Conservation (phyloP, 2,888 invertebrate genomes). For the Hyppa rectilinea region DNA sequence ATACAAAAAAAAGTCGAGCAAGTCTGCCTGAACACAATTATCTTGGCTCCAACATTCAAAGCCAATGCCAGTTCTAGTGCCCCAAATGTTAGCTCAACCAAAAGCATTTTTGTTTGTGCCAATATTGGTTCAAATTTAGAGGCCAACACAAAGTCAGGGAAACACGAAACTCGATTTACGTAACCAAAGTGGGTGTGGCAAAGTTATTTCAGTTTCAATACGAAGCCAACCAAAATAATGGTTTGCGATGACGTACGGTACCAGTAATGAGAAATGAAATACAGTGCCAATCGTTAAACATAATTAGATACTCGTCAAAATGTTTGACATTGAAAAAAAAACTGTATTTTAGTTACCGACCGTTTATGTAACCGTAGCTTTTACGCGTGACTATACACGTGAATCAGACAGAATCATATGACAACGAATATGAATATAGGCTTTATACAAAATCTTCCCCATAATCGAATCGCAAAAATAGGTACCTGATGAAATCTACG, state of each 20-base stretch:
- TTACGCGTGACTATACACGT: neutral
- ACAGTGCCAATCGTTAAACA: conserved; percentile 62
- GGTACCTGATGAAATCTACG: neutral
- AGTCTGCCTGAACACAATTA: neutral
- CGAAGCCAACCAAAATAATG: conserved; percentile 49
- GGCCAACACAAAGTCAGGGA: conserved; percentile 17
- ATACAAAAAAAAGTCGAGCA: conserved; percentile 1
- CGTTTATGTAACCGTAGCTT: conserved; percentile 14
- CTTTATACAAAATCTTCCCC: neutral
- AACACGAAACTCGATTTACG: conserved; percentile 53
- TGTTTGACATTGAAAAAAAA: conserved; percentile 50
- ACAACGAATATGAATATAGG: neutral
- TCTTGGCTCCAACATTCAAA: conserved; percentile 3
- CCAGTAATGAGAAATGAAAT: conserved; percentile 64
- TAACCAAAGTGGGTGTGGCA: conserved; percentile 66
- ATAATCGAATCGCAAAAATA: neutral
- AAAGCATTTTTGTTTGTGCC: neutral
- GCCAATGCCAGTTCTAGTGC: conserved; percentile 14
- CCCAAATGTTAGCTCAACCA: neutral
- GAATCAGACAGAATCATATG: neutral
- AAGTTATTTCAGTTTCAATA: conserved; percentile 52
- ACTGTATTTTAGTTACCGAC: conserved; percentile 14
- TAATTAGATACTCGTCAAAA: conserved; percentile 53
- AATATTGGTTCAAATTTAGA: conserved; percentile 12
- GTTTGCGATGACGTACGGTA: conserved; percentile 47